These are phyloP conservation scores for Laodelphax striatellus DNA, from an alignment of 1,140 invertebrate species.

Conservation along the genomic window DNA sequence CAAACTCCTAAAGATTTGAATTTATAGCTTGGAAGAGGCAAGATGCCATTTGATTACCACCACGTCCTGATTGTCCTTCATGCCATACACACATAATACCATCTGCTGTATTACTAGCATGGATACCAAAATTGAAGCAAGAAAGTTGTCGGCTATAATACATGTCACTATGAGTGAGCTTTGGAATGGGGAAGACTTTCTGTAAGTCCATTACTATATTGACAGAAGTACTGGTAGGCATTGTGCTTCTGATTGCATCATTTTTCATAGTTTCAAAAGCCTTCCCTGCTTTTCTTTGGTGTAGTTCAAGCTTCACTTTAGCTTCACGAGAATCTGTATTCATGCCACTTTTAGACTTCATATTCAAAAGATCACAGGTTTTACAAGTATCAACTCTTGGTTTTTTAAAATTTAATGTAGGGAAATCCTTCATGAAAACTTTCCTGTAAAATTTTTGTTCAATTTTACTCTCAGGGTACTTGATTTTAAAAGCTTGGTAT, in stretches of 20 bases:
- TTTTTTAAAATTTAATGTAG: not conserved
- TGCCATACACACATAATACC: slow-evolving; percentile 20
- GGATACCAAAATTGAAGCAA: slow-evolving; percentile 16
- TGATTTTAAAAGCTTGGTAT: slow-evolving; percentile 6
- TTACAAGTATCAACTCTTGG: not conserved
- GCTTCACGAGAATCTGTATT: not conserved
- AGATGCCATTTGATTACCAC: slow-evolving; percentile 13
- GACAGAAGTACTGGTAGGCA: not conserved
- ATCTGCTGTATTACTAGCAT: slow-evolving; percentile 11
- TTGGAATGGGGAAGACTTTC: slow-evolving; percentile 18
- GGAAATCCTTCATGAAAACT: slow-evolving; percentile 7
- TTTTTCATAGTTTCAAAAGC: slow-evolving; percentile 11
- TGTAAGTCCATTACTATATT: slow-evolving; percentile 3
- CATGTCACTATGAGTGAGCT: slow-evolving; percentile 20
- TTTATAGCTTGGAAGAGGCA: slow-evolving; percentile 10
- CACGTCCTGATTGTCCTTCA: slow-evolving; percentile 13
- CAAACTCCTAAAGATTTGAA: slow-evolving; percentile 3
- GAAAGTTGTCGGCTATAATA: slow-evolving; percentile 20
- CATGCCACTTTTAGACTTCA: not conserved
- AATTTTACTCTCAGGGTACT: slow-evolving; percentile 12
- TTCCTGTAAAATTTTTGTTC: slow-evolving; percentile 10
- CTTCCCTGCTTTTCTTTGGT: slow-evolving; percentile 14
- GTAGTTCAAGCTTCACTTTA: slow-evolving; percentile 6
- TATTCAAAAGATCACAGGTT: slow-evolving; percentile 3
- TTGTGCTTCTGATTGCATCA: not conserved